phyloP scores from a whole-genome alignment of 2,113 vertebrate genomes.

The Notarius quadriscutis region DNA sequence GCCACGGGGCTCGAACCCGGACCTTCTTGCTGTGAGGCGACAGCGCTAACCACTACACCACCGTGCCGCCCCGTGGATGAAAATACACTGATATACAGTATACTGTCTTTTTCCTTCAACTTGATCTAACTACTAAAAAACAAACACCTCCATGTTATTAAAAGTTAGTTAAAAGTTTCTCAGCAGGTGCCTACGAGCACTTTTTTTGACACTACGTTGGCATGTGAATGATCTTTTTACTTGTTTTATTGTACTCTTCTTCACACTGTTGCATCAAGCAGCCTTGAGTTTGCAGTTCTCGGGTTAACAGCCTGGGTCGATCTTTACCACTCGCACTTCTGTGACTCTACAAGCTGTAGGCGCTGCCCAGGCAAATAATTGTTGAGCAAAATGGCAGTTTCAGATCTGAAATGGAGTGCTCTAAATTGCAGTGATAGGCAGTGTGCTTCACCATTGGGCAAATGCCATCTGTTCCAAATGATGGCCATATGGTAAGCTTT shows the following conservation, averaged over 20 bases:
- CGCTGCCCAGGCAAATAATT: conserved; percentile 57
- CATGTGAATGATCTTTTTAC: not conserved
- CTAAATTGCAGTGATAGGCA: conserved; percentile 76
- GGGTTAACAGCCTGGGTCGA: conserved; percentile 5
- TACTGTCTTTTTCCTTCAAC: not conserved
- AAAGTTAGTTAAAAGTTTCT: not conserved
- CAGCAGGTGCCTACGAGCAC: not conserved
- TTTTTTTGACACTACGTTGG: not conserved
- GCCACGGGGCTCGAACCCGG: too few species aligned
- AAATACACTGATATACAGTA: too few species aligned
- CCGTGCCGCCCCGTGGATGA: not conserved
- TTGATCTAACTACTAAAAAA: not conserved
- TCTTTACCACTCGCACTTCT: conserved; percentile 13
- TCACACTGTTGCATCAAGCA: not conserved
- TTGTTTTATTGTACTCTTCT: not conserved
- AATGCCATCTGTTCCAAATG: conserved; percentile 83
- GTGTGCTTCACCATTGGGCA: conserved; percentile 80
- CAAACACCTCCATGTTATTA: not conserved
- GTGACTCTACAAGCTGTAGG: conserved; percentile 22
- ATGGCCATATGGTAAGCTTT: conserved; percentile 83
- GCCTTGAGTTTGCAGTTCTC: not conserved
- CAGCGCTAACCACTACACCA: too few species aligned
- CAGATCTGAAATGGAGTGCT: conserved; percentile 70
- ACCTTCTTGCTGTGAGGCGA: too few species aligned
- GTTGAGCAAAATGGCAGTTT: conserved; percentile 73